A percentile compares a stretch with the other conserved stretches of the same genome.
Evolutionary conservation across 2,888 invertebrate species (phyloP).

Genomic region (Nebria brevicollis): DNA sequence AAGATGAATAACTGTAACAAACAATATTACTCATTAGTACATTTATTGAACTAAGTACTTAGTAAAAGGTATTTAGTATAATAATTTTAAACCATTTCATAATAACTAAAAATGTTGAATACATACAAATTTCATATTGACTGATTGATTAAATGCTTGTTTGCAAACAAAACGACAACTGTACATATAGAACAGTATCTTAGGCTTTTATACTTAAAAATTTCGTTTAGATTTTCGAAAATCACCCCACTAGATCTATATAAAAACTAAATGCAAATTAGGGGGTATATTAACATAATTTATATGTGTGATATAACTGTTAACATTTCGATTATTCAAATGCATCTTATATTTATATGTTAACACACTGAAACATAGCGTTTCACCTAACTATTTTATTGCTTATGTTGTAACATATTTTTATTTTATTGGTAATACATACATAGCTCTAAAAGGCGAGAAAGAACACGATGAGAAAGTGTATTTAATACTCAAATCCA

Average conservation of each 20-base stretch:
- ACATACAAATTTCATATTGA: constrained; percentile 39
- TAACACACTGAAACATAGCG: background rate
- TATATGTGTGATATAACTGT: background rate
- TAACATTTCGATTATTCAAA: background rate
- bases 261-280: background rate
- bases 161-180: background rate
- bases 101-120: background rate
- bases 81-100: background rate
- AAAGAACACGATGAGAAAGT: background rate
- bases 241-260: background rate
- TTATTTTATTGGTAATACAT: background rate
- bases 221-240: background rate
- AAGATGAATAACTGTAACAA: constrained; percentile 26
- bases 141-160: background rate
- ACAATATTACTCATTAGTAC: too few relatives aligned
- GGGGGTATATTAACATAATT: constrained; percentile 11
- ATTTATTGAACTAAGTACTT: too few relatives aligned
- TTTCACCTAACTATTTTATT: background rate
- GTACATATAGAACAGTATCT: background rate
- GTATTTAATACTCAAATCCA: background rate
- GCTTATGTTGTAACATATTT: background rate
- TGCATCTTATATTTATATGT: background rate
- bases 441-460: background rate
- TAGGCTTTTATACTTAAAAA: background rate
- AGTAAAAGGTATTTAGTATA: too few relatives aligned